These are phyloP conservation scores for Desmophyllum pertusum DNA, from an alignment of 92 coral and sea anemone species.

Conservation along the genomic window DNA sequence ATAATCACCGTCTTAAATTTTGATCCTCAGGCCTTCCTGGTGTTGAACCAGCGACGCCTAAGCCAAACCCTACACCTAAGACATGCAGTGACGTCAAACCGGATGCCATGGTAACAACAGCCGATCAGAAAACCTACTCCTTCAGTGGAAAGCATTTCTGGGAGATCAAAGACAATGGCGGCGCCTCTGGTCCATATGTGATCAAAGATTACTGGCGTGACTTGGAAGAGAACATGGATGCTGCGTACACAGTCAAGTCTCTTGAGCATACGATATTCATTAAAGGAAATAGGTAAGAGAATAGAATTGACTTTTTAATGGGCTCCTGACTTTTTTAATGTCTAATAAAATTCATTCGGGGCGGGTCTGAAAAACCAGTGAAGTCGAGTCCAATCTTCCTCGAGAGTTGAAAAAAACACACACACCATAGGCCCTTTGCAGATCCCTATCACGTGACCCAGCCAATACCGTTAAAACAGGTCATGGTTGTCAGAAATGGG, in stretches of 20 bases:
- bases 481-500: too few relatives aligned
- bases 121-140: constrained; percentile 52
- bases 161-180: constrained; percentile 37
- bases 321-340: too few relatives aligned
- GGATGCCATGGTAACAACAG: constrained; percentile 61
- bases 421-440: too few relatives aligned
- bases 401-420: too few relatives aligned
- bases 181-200: constrained; percentile 28
- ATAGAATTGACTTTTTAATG: background rate
- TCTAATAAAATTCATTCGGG: too few relatives aligned
- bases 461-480: too few relatives aligned
- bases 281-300: constrained; percentile 54
- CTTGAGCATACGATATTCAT: constrained; percentile 57
- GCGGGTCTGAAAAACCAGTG: too few relatives aligned
- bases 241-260: constrained; percentile 46
- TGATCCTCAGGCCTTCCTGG: constrained; percentile 39
- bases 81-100: constrained; percentile 50
- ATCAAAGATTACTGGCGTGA: constrained; percentile 58
- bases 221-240: constrained; percentile 55
- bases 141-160: constrained; percentile 65
- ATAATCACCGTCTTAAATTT: too few relatives aligned
- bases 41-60: constrained; percentile 43
- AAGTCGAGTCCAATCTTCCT: too few relatives aligned
- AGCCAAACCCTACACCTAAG: constrained; percentile 53
- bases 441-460: too few relatives aligned